These are phyloP conservation scores for Mongoloraphidia duomilia DNA, from an alignment of 2,888 invertebrate species.

Conservation along the genomic window DNA sequence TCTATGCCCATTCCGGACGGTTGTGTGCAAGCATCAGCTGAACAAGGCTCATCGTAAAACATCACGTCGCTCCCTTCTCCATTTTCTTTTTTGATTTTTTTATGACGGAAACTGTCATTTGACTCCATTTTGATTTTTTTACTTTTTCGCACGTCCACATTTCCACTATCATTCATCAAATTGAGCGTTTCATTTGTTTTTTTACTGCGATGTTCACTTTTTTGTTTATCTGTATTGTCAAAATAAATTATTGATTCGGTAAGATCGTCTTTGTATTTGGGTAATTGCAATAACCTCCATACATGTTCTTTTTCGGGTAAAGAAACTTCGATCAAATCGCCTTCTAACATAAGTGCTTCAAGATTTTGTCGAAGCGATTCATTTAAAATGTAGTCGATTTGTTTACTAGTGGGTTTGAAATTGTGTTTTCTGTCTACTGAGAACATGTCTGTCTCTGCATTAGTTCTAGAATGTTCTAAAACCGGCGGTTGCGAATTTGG, in stretches of 20 bases:
- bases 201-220: constrained; percentile 7
- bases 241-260: too few relatives aligned
- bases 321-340: constrained; percentile 65
- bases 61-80: too few relatives aligned
- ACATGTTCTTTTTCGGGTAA: constrained; percentile 64
- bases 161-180: neutral
- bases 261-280: constrained; percentile 20
- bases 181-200: neutral
- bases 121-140: neutral
- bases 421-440: too few relatives aligned
- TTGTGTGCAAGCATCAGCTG: neutral
- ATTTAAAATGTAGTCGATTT: too few relatives aligned
- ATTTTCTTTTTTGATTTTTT: too few relatives aligned
- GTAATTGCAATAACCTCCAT: constrained; percentile 48
- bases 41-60: neutral
- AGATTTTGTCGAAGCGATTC: too few relatives aligned
- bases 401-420: constrained; percentile 20
- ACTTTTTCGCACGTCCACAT: neutral
- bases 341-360: constrained; percentile 64
- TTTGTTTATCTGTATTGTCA: too few relatives aligned
- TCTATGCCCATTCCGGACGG: neutral
- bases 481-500: too few relatives aligned
- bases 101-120: too few relatives aligned
- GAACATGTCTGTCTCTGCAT: too few relatives aligned
- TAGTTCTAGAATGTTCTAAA: constrained; percentile 41